A percentile compares a stretch with the other conserved stretches of the same genome.
phyloP scores from a whole-genome alignment of 2,888 invertebrate species.

The Scaptomyza tumidula region DNA sequence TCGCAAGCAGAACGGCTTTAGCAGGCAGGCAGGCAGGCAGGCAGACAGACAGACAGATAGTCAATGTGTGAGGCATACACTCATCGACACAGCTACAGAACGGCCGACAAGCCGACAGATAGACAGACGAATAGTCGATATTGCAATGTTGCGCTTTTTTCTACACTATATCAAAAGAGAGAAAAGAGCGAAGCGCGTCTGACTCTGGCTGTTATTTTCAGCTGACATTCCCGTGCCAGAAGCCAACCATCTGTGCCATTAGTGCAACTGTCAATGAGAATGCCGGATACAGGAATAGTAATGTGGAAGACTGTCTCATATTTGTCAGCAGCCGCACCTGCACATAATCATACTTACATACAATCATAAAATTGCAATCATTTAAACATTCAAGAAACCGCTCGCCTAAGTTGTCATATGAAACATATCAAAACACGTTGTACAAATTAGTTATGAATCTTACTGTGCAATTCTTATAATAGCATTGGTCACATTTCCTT shows the following conservation, averaged over 20 bases:
- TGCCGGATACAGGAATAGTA: conserved; percentile 36
- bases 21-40: conserved; percentile 1
- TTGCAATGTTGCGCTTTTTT: conserved; percentile 47
- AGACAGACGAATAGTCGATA: conserved; percentile 13
- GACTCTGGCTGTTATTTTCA: conserved; percentile 10
- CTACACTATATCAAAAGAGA: conserved; percentile 20
- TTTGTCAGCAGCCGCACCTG: conserved; percentile 16
- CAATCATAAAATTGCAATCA: background rate
- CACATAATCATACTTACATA: background rate
- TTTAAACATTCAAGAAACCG: background rate
- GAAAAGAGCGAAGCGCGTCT: conserved; percentile 2
- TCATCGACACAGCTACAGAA: conserved; percentile 3
- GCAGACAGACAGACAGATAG: conserved; percentile 5
- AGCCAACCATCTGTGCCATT: conserved; percentile 45
- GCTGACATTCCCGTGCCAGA: conserved; percentile 3
- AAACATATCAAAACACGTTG: conserved; percentile 61
- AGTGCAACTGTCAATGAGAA: conserved; percentile 58
- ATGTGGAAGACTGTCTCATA: conserved; percentile 20
- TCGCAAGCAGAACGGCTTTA: conserved; percentile 10
- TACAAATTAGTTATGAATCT: conserved; percentile 31
- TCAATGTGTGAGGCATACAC: conserved; percentile 9
- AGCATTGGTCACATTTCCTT: conserved; percentile 24
- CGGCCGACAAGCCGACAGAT: background rate
- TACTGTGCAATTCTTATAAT: conserved; percentile 2
- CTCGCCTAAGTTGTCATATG: conserved; percentile 3